Evolutionary conservation across 2,888 invertebrate genomes (phyloP), one percentile per base, ranked within the genome.

Genomic region (Dryococelus australis): DNA sequence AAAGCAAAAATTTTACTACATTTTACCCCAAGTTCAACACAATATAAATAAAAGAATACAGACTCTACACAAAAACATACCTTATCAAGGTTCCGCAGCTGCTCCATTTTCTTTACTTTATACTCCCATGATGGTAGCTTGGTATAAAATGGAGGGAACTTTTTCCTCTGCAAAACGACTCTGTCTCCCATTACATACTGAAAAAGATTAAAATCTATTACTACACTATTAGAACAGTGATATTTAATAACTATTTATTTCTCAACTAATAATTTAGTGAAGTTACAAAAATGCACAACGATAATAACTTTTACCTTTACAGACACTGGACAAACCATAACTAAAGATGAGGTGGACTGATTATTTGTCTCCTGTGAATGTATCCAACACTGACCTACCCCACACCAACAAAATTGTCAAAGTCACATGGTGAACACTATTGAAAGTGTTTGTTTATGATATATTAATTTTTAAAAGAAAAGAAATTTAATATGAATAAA

Each of bases 141-240:
- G 12, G 94, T 94, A 90, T 95, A 98, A 92, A 96, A 97, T 2
- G 95, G 95, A 0, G 94, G 94, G 88, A 92, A 93, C 90, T 94
- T 95, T 91, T 95, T 96, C 91, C 94, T 96, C 90, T 94, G 93
- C 12, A 96, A 91, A 26, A 96, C 94, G 43, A 97, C 94, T 91
- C 93, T 95, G 87, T 96, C 95, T 84, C 95, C 95, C 93, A 97
- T 94, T 10, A 95, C 94, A 90, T 96, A 95, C 90, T 96, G 95
- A 13, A 92, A 95, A 91, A 87, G 26, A 51, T 85, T 43, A 84
- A 28, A 89, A 83, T 8, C 35, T 43, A 51, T 86, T 27, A 94
- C 93, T 9, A 26, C 16, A 24, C 51, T 86, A 78, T 80, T 84
- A 78, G 78, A 4, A n/a, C 65, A 20, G 87, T 87, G 87, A 85